Evolutionary conservation across 2,797 vertebrate genomes (phyloP), one percentile per base, ranked within the genome.

Genomic region (Anomalospiza imberbis): DNA sequence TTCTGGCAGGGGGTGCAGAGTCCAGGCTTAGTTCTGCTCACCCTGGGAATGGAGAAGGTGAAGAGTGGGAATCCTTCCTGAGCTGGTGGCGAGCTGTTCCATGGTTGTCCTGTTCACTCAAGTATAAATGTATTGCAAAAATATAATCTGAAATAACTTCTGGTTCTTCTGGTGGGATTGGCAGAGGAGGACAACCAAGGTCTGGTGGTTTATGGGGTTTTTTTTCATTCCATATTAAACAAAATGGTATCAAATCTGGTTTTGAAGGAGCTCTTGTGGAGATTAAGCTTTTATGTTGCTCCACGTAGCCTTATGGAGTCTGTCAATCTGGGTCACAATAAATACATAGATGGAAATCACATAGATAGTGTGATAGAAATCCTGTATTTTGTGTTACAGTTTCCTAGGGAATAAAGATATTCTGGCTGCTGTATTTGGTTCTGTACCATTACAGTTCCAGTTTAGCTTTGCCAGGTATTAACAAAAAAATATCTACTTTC

Each of bases 251-350:
- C 22, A 75, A 13, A 67, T 12, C 12, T 51, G 22, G 8, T 58
- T 66, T 85, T 24, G 53, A 85, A 26, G 53, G 53, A 58, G 45
- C 28, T 38, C 15, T 24, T 60, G 34, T 10, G 31, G n/a, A 54
- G 58, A 63, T 83, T 11, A 40, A 17, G 36, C 60, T 48, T 47
- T 63, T n/a, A 7, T 47, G 12, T 63, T 55, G 19, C 16, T 85
- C 26, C 82, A 45, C 0, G 0, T n/a, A 13, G 28, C 32, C 18
- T 18, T 51, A 57, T 0, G 25, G 54, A 38, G 8, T 51, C 32
- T 60, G 38, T 60, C 47, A 61, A 0, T 76, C 38, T 68, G 47
- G 38, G 47, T 45, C 62, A 38, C 62, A 68, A 25, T 11, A 75
- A 67, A 57, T 22, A 36, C 5, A 36, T 9, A 51, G 71, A 16